Evolutionary conservation across 2,888 invertebrate species (phyloP).

Genomic region (Drosophila aldrichi): DNA sequence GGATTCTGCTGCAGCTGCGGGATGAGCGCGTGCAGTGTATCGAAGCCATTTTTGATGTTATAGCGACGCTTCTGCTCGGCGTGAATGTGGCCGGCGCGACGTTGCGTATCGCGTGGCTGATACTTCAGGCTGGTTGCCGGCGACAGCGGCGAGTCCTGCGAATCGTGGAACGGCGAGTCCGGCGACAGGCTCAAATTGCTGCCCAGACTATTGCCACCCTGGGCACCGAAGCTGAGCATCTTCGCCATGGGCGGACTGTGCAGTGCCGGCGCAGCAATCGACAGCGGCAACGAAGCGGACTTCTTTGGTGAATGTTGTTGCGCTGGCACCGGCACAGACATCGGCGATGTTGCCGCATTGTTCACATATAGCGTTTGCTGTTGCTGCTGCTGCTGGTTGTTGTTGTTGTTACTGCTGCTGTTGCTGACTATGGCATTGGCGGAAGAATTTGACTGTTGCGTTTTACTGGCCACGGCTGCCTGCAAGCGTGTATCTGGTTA

Average conservation of each 20-base stretch:
- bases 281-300: conserved; percentile 82
- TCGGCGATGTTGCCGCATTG: conserved; percentile 53
- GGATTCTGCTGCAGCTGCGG: conserved; percentile 96
- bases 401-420: conserved; percentile 42
- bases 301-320: conserved; percentile 83
- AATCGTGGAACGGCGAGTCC: conserved; percentile 83
- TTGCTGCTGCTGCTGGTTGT: neutral
- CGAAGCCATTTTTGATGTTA: conserved; percentile 98
- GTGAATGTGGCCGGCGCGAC: conserved; percentile 95
- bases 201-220: conserved; percentile 63
- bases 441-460: conserved; percentile 76
- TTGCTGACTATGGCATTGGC: conserved; percentile 77
- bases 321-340: conserved; percentile 55
- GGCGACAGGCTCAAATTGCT: conserved; percentile 81
- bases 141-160: conserved; percentile 87
- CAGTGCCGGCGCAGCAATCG: conserved; percentile 70
- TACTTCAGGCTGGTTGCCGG: conserved; percentile 86
- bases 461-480: conserved; percentile 64
- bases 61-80: conserved; percentile 98
- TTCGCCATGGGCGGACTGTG: conserved; percentile 80
- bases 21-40: conserved; percentile 95
- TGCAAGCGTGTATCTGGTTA: conserved; percentile 63
- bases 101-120: conserved; percentile 87
- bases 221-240: conserved; percentile 79
- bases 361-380: conserved; percentile 38